These are phyloP conservation scores for Caenorhabditis sinica DNA, from an alignment of 2,888 invertebrate species.

Conservation along the genomic window DNA sequence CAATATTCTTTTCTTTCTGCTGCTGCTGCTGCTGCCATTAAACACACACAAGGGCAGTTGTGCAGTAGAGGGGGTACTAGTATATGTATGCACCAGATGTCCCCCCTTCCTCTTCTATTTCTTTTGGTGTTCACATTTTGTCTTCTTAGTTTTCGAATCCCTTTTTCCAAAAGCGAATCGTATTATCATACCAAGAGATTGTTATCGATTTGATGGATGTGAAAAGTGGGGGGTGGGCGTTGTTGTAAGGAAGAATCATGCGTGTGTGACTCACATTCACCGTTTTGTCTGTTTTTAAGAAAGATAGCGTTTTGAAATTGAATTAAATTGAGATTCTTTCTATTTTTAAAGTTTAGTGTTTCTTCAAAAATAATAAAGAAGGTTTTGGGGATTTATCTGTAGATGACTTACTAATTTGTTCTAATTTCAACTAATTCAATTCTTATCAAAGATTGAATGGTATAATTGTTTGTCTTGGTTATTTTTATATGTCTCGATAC, in stretches of 20 bases:
- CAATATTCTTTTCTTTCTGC: neutral
- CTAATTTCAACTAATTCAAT: too few species aligned
- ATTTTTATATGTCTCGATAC: too few species aligned
- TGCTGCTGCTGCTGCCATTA: conserved; percentile 45
- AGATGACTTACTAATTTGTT: too few species aligned
- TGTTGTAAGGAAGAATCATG: conserved; percentile 1
- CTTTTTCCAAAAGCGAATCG: neutral
- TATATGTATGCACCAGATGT: conserved; percentile 66
- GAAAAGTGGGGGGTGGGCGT: neutral
- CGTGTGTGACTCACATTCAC: conserved; percentile 35
- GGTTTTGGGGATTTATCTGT: too few species aligned
- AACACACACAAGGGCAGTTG: conserved; percentile 64
- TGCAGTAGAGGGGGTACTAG: conserved; percentile 37
- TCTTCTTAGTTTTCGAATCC: neutral
- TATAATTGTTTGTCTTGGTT: too few species aligned
- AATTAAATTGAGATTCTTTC: neutral
- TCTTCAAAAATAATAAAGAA: too few species aligned
- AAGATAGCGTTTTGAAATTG: conserved; percentile 11
- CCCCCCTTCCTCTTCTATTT: neutral
- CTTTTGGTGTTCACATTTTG: neutral
- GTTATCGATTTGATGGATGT: conserved; percentile 53
- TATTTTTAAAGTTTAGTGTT: neutral
- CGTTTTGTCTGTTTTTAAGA: conserved; percentile 13
- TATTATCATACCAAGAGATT: conserved; percentile 31
- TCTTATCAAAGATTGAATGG: too few species aligned